Conservation (phyloP, 2,113 vertebrate genomes). For the Gila orcuttii region DNA sequence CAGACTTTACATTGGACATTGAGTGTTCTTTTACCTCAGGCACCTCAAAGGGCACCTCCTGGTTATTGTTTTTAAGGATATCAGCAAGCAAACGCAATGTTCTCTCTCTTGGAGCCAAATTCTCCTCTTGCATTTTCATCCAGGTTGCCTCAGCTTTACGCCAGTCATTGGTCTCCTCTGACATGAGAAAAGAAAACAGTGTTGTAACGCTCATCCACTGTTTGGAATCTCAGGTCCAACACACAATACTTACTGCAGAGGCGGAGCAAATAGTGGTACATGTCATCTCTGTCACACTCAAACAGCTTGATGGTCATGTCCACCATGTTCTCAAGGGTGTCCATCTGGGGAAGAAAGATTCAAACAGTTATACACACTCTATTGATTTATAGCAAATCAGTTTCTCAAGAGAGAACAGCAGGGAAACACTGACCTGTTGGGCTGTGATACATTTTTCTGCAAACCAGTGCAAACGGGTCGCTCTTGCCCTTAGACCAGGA, state of each 20-base stretch:
- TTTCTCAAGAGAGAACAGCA: background rate
- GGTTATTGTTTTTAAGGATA: slow-evolving; percentile 81
- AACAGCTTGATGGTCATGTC: slow-evolving; percentile 88
- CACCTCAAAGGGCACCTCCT: slow-evolving; percentile 87
- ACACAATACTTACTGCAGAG: slow-evolving; percentile 83
- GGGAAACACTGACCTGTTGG: slow-evolving; percentile 78
- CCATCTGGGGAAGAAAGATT: slow-evolving; percentile 75
- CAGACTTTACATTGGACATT: background rate
- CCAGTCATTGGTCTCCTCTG: slow-evolving; percentile 83
- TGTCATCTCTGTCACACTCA: slow-evolving; percentile 92
- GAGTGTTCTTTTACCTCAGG: slow-evolving; percentile 81
- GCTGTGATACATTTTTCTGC: slow-evolving; percentile 80
- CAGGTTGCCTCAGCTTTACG: slow-evolving; percentile 83
- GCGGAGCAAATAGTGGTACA: slow-evolving; percentile 85
- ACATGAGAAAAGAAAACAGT: slow-evolving; percentile 23
- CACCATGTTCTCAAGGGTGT: slow-evolving; percentile 85
- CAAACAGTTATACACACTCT: background rate
- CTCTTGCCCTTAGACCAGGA: slow-evolving; percentile 86
- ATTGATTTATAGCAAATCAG: background rate
- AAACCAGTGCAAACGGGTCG: slow-evolving; percentile 85
- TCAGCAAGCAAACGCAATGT: slow-evolving; percentile 83
- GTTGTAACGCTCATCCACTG: background rate
- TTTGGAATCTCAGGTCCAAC: slow-evolving; percentile 18
- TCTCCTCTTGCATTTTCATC: slow-evolving; percentile 98
- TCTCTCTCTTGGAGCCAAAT: slow-evolving; percentile 84